Evolutionary conservation across 2,888 invertebrate species (phyloP), one percentile per base, ranked within the genome.

Genomic region (Steinernema carpocapsae): DNA sequence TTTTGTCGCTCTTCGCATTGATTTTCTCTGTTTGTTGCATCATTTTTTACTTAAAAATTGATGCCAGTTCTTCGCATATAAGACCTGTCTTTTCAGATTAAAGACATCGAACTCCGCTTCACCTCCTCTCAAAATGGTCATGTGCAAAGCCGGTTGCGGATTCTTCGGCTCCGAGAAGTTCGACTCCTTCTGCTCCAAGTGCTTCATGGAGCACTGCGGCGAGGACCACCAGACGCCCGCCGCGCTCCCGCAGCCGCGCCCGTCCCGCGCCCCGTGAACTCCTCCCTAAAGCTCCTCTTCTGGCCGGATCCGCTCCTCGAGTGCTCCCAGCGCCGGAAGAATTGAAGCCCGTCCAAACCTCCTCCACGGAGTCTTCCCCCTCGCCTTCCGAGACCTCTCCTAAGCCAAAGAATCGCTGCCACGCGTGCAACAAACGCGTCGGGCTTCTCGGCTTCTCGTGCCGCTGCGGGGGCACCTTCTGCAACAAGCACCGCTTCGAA

Each of bases 381-480:
- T 7, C 43, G 22, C 2, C 56, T 4, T 22, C 22, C 12, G 24
- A 4, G 24, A 6, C 56, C 6, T n/a, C 42, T 12, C 70, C 70
- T 46, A 88, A 94, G 92, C 94, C 94, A 92, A 95, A 95, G 92
- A 97, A 95, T 90, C 92, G 96, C 89, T 97, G 97, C 91, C 93
- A 92, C 88, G 92, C 93, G 87, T 97, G 97, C 92, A 94, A 95
- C 91, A 97, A 97, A 92, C 97, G 96, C 92, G 95, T 97, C 90
- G 97, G 97, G 88, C 92, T 97, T 88, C 97, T 97, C 91, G 96
- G 96, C 89, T 96, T 97, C 91, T 93, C 94, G 90, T 97, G 97
- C 91, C 93, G 96, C 88, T 97, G 97, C 91, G 95, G 95, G 92
- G 94, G 90, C 97, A 97, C n/a, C n/a, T n/a, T n/a, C n/a, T n/a